phyloP scores from a whole-genome alignment of 2,797 vertebrate genomes.

The Hybognathus amarus region DNA sequence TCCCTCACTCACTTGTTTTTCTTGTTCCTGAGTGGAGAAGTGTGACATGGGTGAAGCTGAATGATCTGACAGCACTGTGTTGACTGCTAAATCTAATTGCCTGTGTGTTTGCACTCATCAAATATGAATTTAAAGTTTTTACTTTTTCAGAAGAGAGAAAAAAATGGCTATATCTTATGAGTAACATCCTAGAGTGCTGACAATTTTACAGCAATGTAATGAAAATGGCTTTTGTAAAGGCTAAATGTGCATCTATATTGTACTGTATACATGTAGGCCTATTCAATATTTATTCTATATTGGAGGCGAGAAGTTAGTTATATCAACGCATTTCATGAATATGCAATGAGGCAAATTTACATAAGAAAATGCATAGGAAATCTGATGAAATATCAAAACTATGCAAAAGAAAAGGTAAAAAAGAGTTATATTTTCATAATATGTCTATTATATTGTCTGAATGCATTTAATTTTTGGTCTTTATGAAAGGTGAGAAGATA shows the following conservation, averaged over 20 bases:
- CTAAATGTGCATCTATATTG: background rate
- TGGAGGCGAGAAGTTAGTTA: background rate
- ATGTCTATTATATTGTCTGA: background rate
- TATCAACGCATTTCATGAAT: background rate
- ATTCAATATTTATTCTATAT: background rate
- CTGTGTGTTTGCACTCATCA: constrained; percentile 46
- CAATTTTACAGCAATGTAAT: constrained; percentile 4
- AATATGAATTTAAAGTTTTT: constrained; percentile 55
- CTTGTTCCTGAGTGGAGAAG: constrained; percentile 19
- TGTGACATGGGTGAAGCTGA: constrained; percentile 52
- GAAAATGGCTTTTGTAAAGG: background rate
- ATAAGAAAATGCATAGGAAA: background rate
- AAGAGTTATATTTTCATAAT: too few species aligned
- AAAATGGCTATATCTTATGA: background rate
- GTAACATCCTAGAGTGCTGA: background rate
- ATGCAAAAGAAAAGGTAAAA: background rate
- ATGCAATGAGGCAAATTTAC: background rate
- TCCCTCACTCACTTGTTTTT: constrained; percentile 16
- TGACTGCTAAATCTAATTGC: constrained; percentile 29
- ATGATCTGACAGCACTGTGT: constrained; percentile 52
- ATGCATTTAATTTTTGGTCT: background rate
- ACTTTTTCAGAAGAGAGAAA: constrained; percentile 25
- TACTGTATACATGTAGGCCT: background rate
- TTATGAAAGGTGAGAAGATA: background rate
- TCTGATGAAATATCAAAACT: background rate